phyloP scores from a whole-genome alignment of 2,113 vertebrate genomes.

The Hippocampus barbouri region DNA sequence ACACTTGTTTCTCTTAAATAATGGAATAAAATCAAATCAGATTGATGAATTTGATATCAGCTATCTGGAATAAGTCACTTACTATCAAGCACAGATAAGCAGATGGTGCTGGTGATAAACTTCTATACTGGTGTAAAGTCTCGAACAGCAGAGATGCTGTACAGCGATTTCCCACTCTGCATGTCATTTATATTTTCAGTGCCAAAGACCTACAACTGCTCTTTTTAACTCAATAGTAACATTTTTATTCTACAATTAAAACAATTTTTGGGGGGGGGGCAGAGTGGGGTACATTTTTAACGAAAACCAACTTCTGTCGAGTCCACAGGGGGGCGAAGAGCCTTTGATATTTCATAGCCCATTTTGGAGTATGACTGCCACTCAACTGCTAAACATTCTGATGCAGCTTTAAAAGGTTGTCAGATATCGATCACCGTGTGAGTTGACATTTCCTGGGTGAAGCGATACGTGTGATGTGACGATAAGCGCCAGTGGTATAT shows the following conservation, averaged over 20 bases:
- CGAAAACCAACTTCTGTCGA: background rate
- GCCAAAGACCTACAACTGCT: too few relatives aligned
- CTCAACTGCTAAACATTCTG: conserved; percentile 46
- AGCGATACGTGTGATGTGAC: conserved; percentile 17
- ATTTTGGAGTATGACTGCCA: conserved; percentile 15
- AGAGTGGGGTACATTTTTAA: background rate
- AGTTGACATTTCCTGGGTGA: conserved; percentile 56
- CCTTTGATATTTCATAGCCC: conserved; percentile 16
- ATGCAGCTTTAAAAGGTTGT: conserved; percentile 53
- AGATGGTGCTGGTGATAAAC: too few relatives aligned
- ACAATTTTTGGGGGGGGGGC: background rate
- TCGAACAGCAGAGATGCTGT: too few relatives aligned
- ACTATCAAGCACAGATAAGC: too few relatives aligned
- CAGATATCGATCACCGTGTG: conserved; percentile 47
- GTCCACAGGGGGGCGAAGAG: background rate
- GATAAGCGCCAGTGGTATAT: conserved; percentile 38
- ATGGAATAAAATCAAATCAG: background rate
- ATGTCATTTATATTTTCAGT: too few relatives aligned
- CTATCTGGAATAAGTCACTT: background rate
- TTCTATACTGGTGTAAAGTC: too few relatives aligned
- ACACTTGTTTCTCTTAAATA: background rate
- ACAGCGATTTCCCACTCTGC: too few relatives aligned
- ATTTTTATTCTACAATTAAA: background rate
- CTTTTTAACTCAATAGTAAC: background rate
- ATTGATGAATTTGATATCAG: background rate